These are phyloP conservation scores for Axinella damicornis DNA, from an alignment of 37 sponge, comb jelly and placozoan genomes.

Conservation along the genomic window DNA sequence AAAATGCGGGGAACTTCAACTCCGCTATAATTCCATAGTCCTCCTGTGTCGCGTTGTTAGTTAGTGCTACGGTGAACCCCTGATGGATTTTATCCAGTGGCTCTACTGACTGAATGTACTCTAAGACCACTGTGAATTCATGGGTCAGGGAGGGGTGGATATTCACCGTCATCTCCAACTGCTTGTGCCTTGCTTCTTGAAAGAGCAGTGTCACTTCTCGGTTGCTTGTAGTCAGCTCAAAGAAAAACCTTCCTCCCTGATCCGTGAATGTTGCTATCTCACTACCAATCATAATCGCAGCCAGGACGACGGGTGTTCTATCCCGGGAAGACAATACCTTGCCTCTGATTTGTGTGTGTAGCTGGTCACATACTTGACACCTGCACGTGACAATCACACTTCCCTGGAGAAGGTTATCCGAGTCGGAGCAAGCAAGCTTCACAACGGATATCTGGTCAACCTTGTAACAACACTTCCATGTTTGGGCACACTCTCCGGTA, in stretches of 20 bases:
- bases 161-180: neutral
- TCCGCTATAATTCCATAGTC: neutral
- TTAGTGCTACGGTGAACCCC: neutral
- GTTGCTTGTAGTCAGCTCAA: slow-evolving; percentile 8
- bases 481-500: neutral
- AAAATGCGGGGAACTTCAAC: neutral
- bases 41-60: neutral
- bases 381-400: slow-evolving; percentile 4
- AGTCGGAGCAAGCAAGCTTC: slow-evolving; percentile 10
- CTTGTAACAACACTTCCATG: slow-evolving; percentile 30
- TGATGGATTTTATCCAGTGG: neutral
- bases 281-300: slow-evolving; percentile 10
- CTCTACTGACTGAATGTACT: slow-evolving; percentile 5
- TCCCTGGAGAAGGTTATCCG: neutral
- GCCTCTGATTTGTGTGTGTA: slow-evolving; percentile 12
- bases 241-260: slow-evolving; percentile 20
- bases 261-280: slow-evolving; percentile 35
- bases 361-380: slow-evolving; percentile 29
- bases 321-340: neutral
- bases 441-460: slow-evolving; percentile 18
- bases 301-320: slow-evolving; percentile 17
- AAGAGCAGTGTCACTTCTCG: slow-evolving; percentile 1
- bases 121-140: slow-evolving; percentile 1
- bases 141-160: neutral
- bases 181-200: slow-evolving; percentile 1